phyloP scores from a whole-genome alignment of 2,113 vertebrate genomes.

The Misgurnus mizolepis region DNA sequence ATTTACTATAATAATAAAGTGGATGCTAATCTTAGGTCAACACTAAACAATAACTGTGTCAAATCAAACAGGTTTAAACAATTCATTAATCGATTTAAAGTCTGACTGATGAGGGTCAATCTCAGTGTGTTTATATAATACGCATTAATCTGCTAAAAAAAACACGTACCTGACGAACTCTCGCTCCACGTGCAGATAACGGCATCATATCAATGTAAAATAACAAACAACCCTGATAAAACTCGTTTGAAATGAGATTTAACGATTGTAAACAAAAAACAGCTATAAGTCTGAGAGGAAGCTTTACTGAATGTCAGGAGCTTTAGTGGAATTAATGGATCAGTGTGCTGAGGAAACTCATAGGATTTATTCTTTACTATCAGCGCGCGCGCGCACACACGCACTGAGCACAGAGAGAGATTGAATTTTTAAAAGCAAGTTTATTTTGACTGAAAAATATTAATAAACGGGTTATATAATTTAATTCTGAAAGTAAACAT shows the following conservation, averaged over 20 bases:
- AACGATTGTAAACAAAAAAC: not conserved
- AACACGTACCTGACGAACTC: slow-evolving; percentile 1
- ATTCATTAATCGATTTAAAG: no score
- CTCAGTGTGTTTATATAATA: no score
- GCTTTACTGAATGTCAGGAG: slow-evolving; percentile 4
- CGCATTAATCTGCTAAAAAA: not conserved
- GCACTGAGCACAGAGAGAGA: not conserved
- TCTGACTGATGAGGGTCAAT: no score
- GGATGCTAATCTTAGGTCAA: no score
- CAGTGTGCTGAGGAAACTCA: not conserved
- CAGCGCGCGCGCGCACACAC: not conserved
- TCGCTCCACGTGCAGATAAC: slow-evolving; percentile 1
- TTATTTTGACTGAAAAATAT: no score
- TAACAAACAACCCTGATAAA: not conserved
- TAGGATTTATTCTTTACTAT: not conserved
- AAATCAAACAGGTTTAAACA: no score
- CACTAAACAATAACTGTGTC: no score
- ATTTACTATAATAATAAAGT: no score
- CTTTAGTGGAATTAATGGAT: slow-evolving; percentile 10
- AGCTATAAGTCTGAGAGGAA: not conserved
- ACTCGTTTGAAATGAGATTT: not conserved
- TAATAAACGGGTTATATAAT: no score
- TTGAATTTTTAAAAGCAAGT: no score
- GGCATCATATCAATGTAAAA: not conserved
- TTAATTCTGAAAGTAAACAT: no score